phyloP scores from a whole-genome alignment of 2,888 invertebrate species.

The Merodon equestris region DNA sequence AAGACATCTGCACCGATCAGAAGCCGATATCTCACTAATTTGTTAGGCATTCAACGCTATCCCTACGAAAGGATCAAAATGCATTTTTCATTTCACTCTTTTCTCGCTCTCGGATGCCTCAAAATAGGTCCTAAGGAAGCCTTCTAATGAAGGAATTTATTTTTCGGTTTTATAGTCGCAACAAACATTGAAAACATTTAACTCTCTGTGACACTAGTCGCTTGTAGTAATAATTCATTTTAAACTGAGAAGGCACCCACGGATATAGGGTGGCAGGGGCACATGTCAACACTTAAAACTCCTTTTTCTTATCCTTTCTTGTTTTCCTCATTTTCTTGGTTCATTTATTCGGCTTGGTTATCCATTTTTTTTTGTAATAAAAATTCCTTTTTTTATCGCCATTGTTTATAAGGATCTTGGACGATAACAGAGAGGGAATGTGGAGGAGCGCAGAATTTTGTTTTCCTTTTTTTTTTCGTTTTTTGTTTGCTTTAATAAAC shows the following conservation, averaged over 20 bases:
- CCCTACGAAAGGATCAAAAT: constrained; percentile 22
- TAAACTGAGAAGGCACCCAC: constrained; percentile 25
- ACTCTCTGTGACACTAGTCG: constrained; percentile 41
- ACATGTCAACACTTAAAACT: constrained; percentile 63
- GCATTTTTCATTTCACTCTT: constrained; percentile 24
- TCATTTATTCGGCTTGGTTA: no score
- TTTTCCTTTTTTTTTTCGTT: constrained; percentile 11
- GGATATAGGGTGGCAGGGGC: constrained; percentile 22
- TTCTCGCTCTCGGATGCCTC: no score
- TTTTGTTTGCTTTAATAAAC: constrained; percentile 34
- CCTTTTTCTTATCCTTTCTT: constrained; percentile 18
- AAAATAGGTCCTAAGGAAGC: background rate
- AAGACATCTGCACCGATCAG: constrained; percentile 57
- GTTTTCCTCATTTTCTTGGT: constrained; percentile 14
- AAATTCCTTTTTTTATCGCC: constrained; percentile 54
- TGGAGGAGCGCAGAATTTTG: constrained; percentile 19
- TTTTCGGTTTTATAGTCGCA: constrained; percentile 18
- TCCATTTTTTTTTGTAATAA: constrained; percentile 33
- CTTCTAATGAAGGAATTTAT: constrained; percentile 29
- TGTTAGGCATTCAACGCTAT: constrained; percentile 45
- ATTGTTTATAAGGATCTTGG: constrained; percentile 37
- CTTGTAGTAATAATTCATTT: constrained; percentile 56
- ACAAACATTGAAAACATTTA: constrained; percentile 39
- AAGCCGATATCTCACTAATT: constrained; percentile 58
- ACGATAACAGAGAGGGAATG: constrained; percentile 28